Percentiles rank a stretch among this genome's conserved stretches.
Conservation (phyloP, 1,140 invertebrate genomes). For the Anagrus nilaparvatae region DNA sequence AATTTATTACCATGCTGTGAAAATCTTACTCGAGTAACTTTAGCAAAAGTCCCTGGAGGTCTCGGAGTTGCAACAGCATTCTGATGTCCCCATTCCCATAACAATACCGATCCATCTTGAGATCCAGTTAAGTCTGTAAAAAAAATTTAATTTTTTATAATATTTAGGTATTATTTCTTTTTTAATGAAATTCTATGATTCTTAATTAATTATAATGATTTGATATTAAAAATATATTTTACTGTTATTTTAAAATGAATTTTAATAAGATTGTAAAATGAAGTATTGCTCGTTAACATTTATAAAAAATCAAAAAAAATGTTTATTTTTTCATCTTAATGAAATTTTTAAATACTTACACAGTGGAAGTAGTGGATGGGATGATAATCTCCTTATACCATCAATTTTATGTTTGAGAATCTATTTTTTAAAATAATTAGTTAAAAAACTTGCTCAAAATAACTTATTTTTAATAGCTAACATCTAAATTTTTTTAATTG, state of each 20-base stretch:
- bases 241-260: too few relatives aligned
- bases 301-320: too few relatives aligned
- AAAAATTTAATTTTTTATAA: slow-evolving; percentile 13
- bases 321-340: too few relatives aligned
- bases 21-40: slow-evolving; percentile 91
- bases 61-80: slow-evolving; percentile 82
- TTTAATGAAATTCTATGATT: too few relatives aligned
- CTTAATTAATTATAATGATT: too few relatives aligned
- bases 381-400: slow-evolving; percentile 88
- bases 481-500: too few relatives aligned
- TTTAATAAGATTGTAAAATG: too few relatives aligned
- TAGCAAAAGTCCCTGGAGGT: slow-evolving; percentile 83
- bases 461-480: slow-evolving; percentile 15
- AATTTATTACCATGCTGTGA: slow-evolving; percentile 98
- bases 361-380: slow-evolving; percentile 87
- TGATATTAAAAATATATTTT: too few relatives aligned
- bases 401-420: slow-evolving; percentile 81
- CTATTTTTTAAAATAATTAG: slow-evolving; percentile 39
- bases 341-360: slow-evolving; percentile 57
- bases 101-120: slow-evolving; percentile 91
- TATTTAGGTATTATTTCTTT: too few relatives aligned
- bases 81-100: slow-evolving; percentile 97
- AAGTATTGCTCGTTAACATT: too few relatives aligned
- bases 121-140: slow-evolving; percentile 83
- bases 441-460: slow-evolving; percentile 10